Percentiles rank a stretch among this genome's conserved stretches.
phyloP scores from a whole-genome alignment of 1,140 invertebrate genomes.

The Potamilus streckersoni region DNA sequence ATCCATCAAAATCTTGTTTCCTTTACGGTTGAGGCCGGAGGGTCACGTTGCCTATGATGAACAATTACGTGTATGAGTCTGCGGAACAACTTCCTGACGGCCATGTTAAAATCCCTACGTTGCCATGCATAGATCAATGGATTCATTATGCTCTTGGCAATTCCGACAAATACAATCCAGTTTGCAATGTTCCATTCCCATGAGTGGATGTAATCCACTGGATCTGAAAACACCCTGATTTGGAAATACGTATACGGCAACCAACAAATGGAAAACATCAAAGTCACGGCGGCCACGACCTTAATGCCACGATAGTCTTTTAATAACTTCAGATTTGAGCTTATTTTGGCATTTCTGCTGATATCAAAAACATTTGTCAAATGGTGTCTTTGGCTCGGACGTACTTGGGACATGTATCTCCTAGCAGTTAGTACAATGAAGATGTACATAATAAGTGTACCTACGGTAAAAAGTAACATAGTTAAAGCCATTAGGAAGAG shows the following conservation, averaged over 20 bases:
- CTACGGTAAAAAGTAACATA: constrained; percentile 12
- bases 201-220: constrained; percentile 8
- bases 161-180: constrained; percentile 38
- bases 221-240: constrained; percentile 10
- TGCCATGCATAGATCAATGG: constrained; percentile 42
- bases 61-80: no score
- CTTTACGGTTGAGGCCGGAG: no score
- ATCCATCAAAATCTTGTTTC: no score
- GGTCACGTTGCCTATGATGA: no score
- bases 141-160: constrained; percentile 36
- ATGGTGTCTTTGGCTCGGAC: constrained; percentile 3
- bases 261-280: constrained; percentile 34
- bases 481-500: constrained; percentile 10
- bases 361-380: no score
- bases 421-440: constrained; percentile 30
- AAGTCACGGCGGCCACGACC: constrained; percentile 17
- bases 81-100: constrained; percentile 5
- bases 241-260: constrained; percentile 24
- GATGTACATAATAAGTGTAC: constrained; percentile 27
- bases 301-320: constrained; percentile 27
- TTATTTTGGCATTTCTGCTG: neutral
- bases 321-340: constrained; percentile 12
- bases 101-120: constrained; percentile 28
- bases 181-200: constrained; percentile 15
- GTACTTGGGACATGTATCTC: constrained; percentile 19